These are phyloP conservation scores for Eupithecia pulchellata DNA, from an alignment of 2,888 invertebrate species.

Conservation along the genomic window DNA sequence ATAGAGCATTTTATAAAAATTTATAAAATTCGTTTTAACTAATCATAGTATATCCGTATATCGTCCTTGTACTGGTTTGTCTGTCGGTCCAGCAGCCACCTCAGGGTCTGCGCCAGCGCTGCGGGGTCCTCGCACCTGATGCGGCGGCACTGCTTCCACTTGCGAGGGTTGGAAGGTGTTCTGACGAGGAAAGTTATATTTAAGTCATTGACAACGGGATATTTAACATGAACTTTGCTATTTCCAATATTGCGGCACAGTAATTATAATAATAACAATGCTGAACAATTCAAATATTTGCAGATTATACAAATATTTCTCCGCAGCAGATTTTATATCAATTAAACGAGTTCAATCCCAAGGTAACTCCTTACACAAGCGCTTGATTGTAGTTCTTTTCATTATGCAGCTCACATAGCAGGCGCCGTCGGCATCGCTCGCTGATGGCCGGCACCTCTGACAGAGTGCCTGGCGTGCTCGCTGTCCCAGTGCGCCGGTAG, in stretches of 20 bases:
- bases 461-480: neutral
- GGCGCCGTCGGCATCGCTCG: conserved; percentile 70
- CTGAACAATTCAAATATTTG: too few species aligned
- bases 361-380: conserved; percentile 35
- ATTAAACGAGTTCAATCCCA: neutral
- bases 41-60: neutral
- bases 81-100: conserved; percentile 63
- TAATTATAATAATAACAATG: too few species aligned
- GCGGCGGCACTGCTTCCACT: conserved; percentile 65
- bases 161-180: conserved; percentile 38
- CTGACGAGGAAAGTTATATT: neutral
- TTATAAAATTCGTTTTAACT: neutral
- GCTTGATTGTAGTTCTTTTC: conserved; percentile 58
- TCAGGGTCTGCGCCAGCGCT: conserved; percentile 59
- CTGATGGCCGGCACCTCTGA: conserved; percentile 55
- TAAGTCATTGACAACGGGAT: too few species aligned
- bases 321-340: too few species aligned
- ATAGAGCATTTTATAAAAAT: neutral
- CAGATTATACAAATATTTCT: too few species aligned
- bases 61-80: conserved; percentile 24
- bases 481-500: conserved; percentile 54
- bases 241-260: too few species aligned
- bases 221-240: too few species aligned
- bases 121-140: conserved; percentile 70
- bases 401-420: conserved; percentile 74